Percentiles rank a stretch among this genome's conserved stretches.
These are phyloP conservation scores for Villa cingulata DNA, from an alignment of 2,888 invertebrate species.

Conservation along the genomic window DNA sequence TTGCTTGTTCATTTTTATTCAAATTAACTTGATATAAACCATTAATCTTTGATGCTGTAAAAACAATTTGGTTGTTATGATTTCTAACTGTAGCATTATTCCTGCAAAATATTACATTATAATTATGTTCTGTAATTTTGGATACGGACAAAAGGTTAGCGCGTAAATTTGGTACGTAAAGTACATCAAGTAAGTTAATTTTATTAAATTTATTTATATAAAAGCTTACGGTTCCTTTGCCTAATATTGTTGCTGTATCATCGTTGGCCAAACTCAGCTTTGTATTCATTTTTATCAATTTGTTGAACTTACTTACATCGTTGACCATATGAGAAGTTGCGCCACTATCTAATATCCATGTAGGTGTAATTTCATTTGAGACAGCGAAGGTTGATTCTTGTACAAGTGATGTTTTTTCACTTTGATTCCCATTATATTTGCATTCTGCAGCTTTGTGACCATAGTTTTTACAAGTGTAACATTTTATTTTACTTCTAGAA, in stretches of 20 bases:
- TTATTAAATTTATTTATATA: neutral
- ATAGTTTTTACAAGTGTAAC: too few species aligned
- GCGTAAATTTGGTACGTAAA: neutral
- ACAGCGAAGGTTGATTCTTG: too few species aligned
- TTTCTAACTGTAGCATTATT: neutral
- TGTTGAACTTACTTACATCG: neutral
- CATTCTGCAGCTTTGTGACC: too few species aligned
- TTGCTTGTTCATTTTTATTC: neutral
- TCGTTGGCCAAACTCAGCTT: neutral
- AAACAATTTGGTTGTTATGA: neutral
- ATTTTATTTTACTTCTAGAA: too few species aligned
- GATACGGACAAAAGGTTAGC: slow-evolving; percentile 3
- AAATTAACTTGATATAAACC: neutral
- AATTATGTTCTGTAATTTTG: slow-evolving; percentile 3
- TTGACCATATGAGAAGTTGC: slow-evolving; percentile 7
- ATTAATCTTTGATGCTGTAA: neutral
- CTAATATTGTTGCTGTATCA: neutral
- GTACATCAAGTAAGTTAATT: neutral
- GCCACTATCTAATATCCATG: slow-evolving; percentile 5
- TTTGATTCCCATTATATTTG: too few species aligned
- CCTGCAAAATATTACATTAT: neutral
- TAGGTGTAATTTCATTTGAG: neutral
- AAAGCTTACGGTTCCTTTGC: neutral
- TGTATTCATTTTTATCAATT: neutral
- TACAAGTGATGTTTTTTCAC: too few species aligned